phyloP scores from a whole-genome alignment of 1,140 invertebrate species.

The Polyergus mexicanus region DNA sequence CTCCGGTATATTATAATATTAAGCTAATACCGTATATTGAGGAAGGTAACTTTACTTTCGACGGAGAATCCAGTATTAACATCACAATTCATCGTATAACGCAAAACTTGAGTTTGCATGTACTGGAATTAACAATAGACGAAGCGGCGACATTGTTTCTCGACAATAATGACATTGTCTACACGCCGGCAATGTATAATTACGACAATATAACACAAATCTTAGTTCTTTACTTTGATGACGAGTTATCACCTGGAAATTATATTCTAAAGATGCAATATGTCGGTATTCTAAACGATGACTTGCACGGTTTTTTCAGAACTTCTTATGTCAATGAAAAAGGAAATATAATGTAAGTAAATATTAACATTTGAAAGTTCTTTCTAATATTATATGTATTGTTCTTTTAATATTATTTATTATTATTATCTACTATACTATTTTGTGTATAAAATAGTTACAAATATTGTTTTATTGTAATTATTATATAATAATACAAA shows the following conservation, averaged over 20 bases:
- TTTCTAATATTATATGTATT: neutral
- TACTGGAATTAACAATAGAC: slow-evolving; percentile 21
- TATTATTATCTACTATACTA: neutral
- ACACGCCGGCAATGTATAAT: neutral
- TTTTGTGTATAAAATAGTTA: neutral
- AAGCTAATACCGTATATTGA: slow-evolving; percentile 69
- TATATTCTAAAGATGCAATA: slow-evolving; percentile 69
- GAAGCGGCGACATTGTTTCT: slow-evolving; percentile 10
- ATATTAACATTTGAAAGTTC: neutral
- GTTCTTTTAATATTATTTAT: neutral
- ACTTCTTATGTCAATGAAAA: slow-evolving; percentile 67
- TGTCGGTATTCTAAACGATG: slow-evolving; percentile 63
- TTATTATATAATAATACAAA: neutral
- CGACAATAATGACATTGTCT: neutral
- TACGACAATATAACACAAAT: slow-evolving; percentile 62
- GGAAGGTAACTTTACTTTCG: slow-evolving; percentile 70
- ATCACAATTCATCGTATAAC: slow-evolving; percentile 67
- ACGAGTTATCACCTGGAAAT: slow-evolving; percentile 38
- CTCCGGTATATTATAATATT: slow-evolving; percentile 63
- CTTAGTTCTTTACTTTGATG: slow-evolving; percentile 52
- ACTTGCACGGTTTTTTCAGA: slow-evolving; percentile 73
- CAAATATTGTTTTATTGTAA: neutral
- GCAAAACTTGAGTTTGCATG: slow-evolving; percentile 63
- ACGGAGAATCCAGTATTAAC: slow-evolving; percentile 63
- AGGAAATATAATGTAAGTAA: slow-evolving; percentile 71